Evolutionary conservation across 1,140 invertebrate species (phyloP), one percentile per base, ranked within the genome.

Genomic region (Hypothenemus hampei): DNA sequence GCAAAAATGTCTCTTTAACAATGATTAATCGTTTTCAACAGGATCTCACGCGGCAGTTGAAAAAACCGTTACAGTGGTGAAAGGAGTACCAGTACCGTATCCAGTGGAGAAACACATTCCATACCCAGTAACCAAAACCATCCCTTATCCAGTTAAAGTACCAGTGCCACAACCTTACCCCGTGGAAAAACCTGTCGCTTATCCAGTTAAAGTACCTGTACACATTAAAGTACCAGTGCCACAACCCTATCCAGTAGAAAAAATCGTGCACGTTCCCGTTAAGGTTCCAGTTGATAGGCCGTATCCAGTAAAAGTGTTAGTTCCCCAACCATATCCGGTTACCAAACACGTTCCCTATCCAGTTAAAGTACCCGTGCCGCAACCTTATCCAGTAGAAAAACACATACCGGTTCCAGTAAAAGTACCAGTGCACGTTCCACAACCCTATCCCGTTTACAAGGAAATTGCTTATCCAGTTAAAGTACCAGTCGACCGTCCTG

Each of bases 101-200:
- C 77, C 82, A 48, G 81, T 85, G 22, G 80, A 82, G 50, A 79
- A 72, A 60, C 78, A 74, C 48, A 72, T 84, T n/a, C 81, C 81
- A n/a, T 81, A 81, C 64, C 76, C 78, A 21, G 66, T 71, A 24
- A 61, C 75, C 61, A 79, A 78, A 66, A 75, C 74, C 40, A 71
- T 78, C 20, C 72, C 79, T 7, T 77, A 77, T 41, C 72, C 69
- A 19, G 72, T 73, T 4, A 71, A 72, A 57, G 72, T 72, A 35
- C 52, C 69, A 60, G 76, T 80, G 58, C 80, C 79, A 29, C 78
- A 81, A 15, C 81, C 77, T 18, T 76, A 78, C 63, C 75, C 78
- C 44, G 81, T 83, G 41, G 75, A 79, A 24, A 78, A 80, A 41
- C 73, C 70, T 18, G 74, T 80, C 73, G 78, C 76, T 73, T 29